Conservation (phyloP, 2,888 invertebrate species). For the Gasteruption jaculator region DNA sequence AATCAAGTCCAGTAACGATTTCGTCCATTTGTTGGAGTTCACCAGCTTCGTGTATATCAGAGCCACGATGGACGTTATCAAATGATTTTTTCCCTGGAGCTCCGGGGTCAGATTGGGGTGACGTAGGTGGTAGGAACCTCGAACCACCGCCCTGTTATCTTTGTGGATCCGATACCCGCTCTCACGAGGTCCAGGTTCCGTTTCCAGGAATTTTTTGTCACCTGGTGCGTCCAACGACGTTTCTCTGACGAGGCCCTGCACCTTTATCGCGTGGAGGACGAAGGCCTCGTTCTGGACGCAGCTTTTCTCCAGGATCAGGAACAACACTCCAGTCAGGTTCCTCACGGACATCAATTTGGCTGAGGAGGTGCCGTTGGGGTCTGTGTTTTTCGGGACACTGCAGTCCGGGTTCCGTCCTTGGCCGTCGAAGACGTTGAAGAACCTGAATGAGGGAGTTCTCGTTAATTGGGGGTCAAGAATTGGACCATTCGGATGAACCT, state of each 20-base stretch:
- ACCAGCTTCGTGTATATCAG: slow-evolving; percentile 40
- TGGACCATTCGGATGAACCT: too few relatives aligned
- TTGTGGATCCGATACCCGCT: slow-evolving; percentile 40
- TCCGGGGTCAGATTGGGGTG: slow-evolving; percentile 32
- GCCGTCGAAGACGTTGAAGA: slow-evolving; percentile 42
- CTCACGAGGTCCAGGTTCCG: slow-evolving; percentile 29
- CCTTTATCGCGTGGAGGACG: slow-evolving; percentile 32
- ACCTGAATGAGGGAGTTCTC: too few relatives aligned
- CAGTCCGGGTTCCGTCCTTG: slow-evolving; percentile 36
- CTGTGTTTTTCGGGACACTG: slow-evolving; percentile 23
- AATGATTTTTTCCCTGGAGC: slow-evolving; percentile 34
- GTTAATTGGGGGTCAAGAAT: too few relatives aligned
- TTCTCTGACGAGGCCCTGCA: slow-evolving; percentile 26
- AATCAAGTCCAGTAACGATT: slow-evolving; percentile 40
- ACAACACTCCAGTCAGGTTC: slow-evolving; percentile 34
- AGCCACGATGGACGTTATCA: slow-evolving; percentile 38
- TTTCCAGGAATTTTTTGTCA: slow-evolving; percentile 21
- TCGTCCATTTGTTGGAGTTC: slow-evolving; percentile 42
- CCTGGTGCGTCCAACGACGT: slow-evolving; percentile 20
- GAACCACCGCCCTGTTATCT: slow-evolving; percentile 37
- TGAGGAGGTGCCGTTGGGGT: slow-evolving; percentile 22
- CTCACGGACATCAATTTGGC: slow-evolving; percentile 40
- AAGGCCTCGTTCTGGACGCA: slow-evolving; percentile 39
- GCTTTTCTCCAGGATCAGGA: slow-evolving; percentile 42
- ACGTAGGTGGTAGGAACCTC: slow-evolving; percentile 38